phyloP scores from a whole-genome alignment of 2,888 invertebrate genomes.

The Diplolepis rosae region DNA sequence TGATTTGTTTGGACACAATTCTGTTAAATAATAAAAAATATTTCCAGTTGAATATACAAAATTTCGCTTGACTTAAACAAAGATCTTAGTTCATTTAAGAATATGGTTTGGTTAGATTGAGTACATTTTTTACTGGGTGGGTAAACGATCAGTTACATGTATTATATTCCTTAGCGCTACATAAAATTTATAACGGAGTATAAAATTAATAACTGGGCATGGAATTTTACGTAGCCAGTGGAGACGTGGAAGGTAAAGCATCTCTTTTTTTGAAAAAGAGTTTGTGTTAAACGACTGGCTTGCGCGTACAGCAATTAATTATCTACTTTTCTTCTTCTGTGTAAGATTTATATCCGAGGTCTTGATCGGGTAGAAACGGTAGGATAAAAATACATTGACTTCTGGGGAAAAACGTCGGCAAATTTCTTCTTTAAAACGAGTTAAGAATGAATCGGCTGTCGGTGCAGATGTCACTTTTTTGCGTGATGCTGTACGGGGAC shows the following conservation, averaged over 20 bases:
- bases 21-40: no score
- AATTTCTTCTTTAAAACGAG: conserved; percentile 26
- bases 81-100: no score
- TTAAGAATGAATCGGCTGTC: conserved; percentile 11
- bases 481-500: background rate
- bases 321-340: conserved; percentile 19
- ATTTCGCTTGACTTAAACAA: no score
- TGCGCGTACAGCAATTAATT: conserved; percentile 6
- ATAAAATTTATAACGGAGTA: background rate
- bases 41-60: no score
- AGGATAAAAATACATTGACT: conserved; percentile 13
- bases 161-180: no score
- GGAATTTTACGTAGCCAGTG: background rate
- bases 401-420: background rate
- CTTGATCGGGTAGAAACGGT: background rate
- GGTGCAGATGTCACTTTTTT: conserved; percentile 20
- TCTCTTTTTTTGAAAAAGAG: background rate
- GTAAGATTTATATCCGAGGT: conserved; percentile 12
- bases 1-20: no score
- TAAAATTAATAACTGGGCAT: background rate
- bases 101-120: no score
- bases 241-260: background rate
- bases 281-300: conserved; percentile 18
- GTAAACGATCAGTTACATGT: no score
- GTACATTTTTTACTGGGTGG: no score